Base-by-base conservation (phyloP, 2,888 invertebrate genomes). In the Drosophila falleni region DNA sequence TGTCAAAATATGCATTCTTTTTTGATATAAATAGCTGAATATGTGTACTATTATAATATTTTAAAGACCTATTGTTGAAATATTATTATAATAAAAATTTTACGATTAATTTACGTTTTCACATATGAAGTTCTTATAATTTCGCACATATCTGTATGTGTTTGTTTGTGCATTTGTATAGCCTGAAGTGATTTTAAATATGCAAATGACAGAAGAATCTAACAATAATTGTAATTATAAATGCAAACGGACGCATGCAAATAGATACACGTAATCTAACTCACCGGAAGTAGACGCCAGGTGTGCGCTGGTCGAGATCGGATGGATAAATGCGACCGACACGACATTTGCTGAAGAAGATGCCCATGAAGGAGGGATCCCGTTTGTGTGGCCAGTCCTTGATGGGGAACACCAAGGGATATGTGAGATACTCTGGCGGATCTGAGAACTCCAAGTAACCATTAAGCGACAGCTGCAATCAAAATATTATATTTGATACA, bases 321-420 rank as follows among this genome's bases (percentile, higher is more conserved):
- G 95, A 95, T 0, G 94, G 94, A 69, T 96, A 94, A 63, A 96
- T 93, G 55, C 93, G 94, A 11, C 97, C 97, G 50, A 97, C 96
- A 56, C 97, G 95, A 89, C 97, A 97, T 91, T 96, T 97, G 91
- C 97, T 97, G 93, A 96, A 97, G 94, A 97, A 98, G 72, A 98
- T 97, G 0, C 98, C 98, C 77, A 98, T 98, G 92, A 98, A 98
- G 0, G 97, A 95, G 0, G 98, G 98, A 92, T 98, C 98, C 84
- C 97, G 96, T 78, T 95, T 94, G 68, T 93, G 94, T 0, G 98
- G 98, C 97, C 97, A 98, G 82, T 97, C 97, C 80, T 95, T 95
- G 1, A 96, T 93, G 0, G 98, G 98, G 91, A 98, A 98, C 0
- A 95, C 95, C n/a, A 98, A 93, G 0, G 98, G 98, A 88, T 97